Conservation (phyloP, 1,140 invertebrate species). For the Ips nitidus region DNA sequence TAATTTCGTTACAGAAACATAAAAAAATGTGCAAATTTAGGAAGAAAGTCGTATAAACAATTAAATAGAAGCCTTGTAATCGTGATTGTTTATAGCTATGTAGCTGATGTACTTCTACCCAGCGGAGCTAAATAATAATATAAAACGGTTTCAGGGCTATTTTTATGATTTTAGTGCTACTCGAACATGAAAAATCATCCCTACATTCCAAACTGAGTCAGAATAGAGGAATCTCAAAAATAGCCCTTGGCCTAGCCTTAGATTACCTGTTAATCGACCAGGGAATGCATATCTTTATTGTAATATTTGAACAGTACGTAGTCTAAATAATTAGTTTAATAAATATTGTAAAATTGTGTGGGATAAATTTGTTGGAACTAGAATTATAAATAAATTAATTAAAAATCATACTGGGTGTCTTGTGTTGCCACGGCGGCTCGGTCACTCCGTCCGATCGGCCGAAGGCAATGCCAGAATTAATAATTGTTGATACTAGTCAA, state of each 20-base stretch:
- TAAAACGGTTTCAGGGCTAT: conserved; percentile 9
- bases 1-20: too few relatives aligned
- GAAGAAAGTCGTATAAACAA: too few relatives aligned
- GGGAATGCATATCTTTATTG: conserved; percentile 52
- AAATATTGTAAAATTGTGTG: conserved; percentile 48
- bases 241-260: conserved; percentile 43
- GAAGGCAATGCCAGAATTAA: conserved; percentile 4
- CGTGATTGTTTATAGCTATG: conserved; percentile 12
- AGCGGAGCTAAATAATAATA: conserved; percentile 13
- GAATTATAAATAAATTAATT: conserved; percentile 44
- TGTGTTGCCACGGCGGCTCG: neutral
- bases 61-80: conserved; percentile 12
- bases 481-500: conserved; percentile 52
- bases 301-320: conserved; percentile 42
- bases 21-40: too few relatives aligned
- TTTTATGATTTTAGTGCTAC: conserved; percentile 17
- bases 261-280: conserved; percentile 47
- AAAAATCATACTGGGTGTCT: conserved; percentile 44
- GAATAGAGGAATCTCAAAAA: conserved; percentile 16
- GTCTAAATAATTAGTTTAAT: conserved; percentile 42
- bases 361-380: conserved; percentile 48
- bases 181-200: too few relatives aligned
- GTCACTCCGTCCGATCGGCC: neutral
- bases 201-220: too few relatives aligned
- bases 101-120: conserved; percentile 35